These are phyloP conservation scores for Ochropleura leucogaster DNA, from an alignment of 2,888 invertebrate genomes.

Conservation along the genomic window DNA sequence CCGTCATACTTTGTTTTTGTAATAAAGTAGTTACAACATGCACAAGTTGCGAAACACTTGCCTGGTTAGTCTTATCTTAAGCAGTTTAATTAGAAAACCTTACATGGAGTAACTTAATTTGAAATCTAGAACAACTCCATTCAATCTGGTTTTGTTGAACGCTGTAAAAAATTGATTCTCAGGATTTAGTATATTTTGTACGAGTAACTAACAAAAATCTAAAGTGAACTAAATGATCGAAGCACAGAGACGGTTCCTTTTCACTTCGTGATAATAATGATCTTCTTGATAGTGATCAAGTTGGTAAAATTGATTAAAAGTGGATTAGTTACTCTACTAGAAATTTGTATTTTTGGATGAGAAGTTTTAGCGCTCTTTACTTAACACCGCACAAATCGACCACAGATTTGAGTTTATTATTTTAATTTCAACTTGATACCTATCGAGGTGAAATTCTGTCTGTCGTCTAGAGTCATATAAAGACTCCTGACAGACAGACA, in stretches of 20 bases:
- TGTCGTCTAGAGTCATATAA: too few relatives aligned
- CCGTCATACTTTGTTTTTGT: background rate
- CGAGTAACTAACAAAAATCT: too few relatives aligned
- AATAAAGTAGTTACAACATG: background rate
- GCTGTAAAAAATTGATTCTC: background rate
- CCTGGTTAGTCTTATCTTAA: background rate
- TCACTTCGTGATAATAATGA: background rate
- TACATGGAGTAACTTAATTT: background rate
- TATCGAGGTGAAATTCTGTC: too few relatives aligned
- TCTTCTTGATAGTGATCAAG: background rate
- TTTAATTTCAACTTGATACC: too few relatives aligned
- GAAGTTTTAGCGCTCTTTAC: background rate
- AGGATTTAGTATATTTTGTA: background rate
- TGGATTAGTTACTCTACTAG: too few relatives aligned
- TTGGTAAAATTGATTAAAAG: too few relatives aligned
- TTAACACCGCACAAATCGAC: too few relatives aligned
- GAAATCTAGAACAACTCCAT: slow-evolving; percentile 23
- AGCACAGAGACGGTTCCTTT: background rate
- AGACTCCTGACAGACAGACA: too few relatives aligned
- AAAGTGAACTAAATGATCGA: background rate
- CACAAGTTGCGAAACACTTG: slow-evolving; percentile 5
- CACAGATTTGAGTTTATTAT: too few relatives aligned
- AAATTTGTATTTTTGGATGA: background rate
- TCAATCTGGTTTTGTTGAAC: background rate
- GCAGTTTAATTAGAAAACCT: slow-evolving; percentile 26